Evolutionary conservation across 2,113 vertebrate species (phyloP).

Genomic region (Dryoscopus gambensis): DNA sequence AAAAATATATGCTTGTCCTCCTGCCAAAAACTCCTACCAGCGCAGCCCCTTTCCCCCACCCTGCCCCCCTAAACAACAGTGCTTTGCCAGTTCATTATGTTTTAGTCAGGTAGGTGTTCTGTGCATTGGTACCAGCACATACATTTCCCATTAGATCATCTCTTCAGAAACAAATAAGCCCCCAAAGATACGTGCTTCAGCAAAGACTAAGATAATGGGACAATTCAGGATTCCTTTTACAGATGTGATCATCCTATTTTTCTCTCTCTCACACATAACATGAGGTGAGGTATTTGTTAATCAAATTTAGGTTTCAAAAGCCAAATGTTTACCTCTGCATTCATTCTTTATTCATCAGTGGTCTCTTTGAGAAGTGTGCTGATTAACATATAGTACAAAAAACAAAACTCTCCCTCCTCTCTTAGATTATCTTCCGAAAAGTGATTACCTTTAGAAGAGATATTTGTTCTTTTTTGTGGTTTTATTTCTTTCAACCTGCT

Average conservation of each 20-base stretch:
- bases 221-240: conserved; percentile 23
- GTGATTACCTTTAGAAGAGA: conserved; percentile 56
- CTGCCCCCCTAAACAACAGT: neutral
- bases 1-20: neutral
- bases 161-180: conserved; percentile 34
- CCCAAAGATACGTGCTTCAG: conserved; percentile 49
- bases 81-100: conserved; percentile 33
- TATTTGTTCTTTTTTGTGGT: conserved; percentile 66
- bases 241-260: conserved; percentile 8
- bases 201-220: conserved; percentile 41
- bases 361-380: conserved; percentile 65
- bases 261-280: neutral
- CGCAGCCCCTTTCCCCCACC: neutral
- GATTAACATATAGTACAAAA: conserved; percentile 68
- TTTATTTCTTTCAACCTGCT: conserved; percentile 15
- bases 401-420: conserved; percentile 55
- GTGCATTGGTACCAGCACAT: neutral
- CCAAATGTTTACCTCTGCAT: conserved; percentile 45
- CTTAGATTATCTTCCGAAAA: conserved; percentile 47
- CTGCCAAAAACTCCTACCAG: conserved; percentile 44
- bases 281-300: conserved; percentile 70
- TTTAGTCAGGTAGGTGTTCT: conserved; percentile 23
- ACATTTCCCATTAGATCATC: conserved; percentile 52
- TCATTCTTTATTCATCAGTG: conserved; percentile 61
- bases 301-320: conserved; percentile 68